Evolutionary conservation across 37 sponge, comb jelly and placozoan species (phyloP), one percentile per base, ranked within the genome.

Genomic region (Halisarca cf. caerulea): DNA sequence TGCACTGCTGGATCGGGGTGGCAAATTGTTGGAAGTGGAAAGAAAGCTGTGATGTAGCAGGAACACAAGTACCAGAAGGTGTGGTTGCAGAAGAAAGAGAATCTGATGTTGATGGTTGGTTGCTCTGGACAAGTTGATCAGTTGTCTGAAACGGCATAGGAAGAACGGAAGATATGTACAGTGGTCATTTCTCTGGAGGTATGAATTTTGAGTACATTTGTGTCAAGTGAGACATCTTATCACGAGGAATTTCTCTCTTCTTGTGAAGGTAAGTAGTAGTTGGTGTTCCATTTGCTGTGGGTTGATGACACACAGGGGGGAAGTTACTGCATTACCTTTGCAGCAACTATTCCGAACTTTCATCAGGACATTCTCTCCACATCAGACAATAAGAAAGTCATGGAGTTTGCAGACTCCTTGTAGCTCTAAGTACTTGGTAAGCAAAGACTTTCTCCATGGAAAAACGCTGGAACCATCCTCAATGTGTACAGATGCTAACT

Each of bases 121-220:
- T 25, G 8, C 27, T 32, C 20, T 21, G 33, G 20, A 20, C 3
- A 21, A 34, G 33, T 69, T 4, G 35, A 35, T 3, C 3, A 3
- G 21, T 28, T 36, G 32, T 3, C 33, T n/a, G 71, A 15, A 69
- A 36, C 23, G 66, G 66, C 14, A 7, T 69, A 69, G 18, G 71
- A 21, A 35, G 71, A 3, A 36, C 32, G 2, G 71, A n/a, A 9
- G 3, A 69, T 69, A 69, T 28, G 36, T 36, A 3, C 27, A 21
- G 20, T 11, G 71, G 71, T 36, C 71, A 69, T 4, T 4, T 3
- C 20, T 69, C 71, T 35, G 71, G 71, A 35, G 71, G 33, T 69
- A 69, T 36, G 1, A 36, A 69, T 69, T 69, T 69, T 32, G 23
- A n/a, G 68, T 66, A 66, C 68, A 66, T 66, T 27, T 66, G 68